Conservation (phyloP, 2,113 vertebrate genomes). For the Phyllostomus hastatus region DNA sequence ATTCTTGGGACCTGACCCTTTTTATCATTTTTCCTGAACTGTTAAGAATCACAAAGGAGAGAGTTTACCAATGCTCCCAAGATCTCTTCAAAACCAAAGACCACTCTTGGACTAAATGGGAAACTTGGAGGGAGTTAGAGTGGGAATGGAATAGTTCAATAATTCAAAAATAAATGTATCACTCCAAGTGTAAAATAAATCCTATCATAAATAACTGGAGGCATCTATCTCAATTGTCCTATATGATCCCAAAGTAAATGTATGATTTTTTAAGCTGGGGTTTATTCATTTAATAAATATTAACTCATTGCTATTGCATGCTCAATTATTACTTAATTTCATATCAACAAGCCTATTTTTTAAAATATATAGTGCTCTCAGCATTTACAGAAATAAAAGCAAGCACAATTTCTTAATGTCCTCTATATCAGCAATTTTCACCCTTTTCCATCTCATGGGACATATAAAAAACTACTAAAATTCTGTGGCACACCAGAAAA, state of each 20-base stretch:
- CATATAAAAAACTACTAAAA: not conserved
- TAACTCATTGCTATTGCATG: not conserved
- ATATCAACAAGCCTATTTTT: not conserved
- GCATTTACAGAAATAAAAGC: conserved; percentile 22
- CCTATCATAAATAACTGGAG: not conserved
- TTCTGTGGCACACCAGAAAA: not conserved
- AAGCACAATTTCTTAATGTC: not conserved
- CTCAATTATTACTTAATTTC: not conserved
- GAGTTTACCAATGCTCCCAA: not conserved
- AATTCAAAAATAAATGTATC: conserved; percentile 16
- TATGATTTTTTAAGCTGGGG: not conserved
- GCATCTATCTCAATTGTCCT: not conserved
- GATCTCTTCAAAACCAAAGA: not conserved
- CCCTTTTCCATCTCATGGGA: not conserved
- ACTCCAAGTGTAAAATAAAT: not conserved
- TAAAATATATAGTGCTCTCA: not conserved
- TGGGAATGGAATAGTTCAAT: not conserved
- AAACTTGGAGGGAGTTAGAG: not conserved
- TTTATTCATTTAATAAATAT: conserved; percentile 43
- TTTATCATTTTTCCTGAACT: not conserved
- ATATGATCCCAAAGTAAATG: conserved; percentile 16
- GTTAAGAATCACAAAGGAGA: not conserved
- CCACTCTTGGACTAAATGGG: not conserved
- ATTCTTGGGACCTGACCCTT: not conserved
- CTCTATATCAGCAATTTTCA: not conserved